These are phyloP conservation scores for Ondatra zibethicus DNA, from an alignment of 2,113 vertebrate species.

Conservation along the genomic window DNA sequence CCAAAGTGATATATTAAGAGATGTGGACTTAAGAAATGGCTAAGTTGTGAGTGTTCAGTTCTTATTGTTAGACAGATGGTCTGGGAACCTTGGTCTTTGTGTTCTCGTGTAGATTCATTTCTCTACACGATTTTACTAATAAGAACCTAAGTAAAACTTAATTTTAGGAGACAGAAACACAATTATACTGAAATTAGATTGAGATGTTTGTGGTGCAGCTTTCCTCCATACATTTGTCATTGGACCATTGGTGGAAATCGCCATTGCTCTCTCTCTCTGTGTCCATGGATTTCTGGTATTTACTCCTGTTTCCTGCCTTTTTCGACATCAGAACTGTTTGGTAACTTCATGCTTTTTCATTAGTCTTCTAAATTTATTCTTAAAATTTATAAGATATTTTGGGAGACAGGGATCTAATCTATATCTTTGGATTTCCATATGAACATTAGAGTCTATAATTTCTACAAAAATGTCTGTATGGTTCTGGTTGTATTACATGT, in stretches of 20 bases:
- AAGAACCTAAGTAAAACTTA: background rate
- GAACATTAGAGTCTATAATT: conserved; percentile 22
- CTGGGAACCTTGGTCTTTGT: background rate
- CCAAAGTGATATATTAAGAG: background rate
- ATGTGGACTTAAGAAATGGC: background rate
- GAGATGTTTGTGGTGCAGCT: background rate
- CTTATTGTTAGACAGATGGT: background rate
- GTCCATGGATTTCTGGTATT: background rate
- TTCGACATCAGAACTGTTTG: background rate
- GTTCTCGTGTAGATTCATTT: background rate
- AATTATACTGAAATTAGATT: background rate
- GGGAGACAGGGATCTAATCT: background rate
- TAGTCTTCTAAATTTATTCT: background rate
- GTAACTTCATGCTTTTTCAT: background rate
- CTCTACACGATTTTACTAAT: background rate
- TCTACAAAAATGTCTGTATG: background rate
- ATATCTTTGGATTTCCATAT: background rate
- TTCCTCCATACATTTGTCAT: background rate
- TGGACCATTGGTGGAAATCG: background rate
- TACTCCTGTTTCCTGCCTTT: background rate
- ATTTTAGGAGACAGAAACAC: background rate
- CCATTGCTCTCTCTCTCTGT: background rate
- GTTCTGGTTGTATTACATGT: background rate
- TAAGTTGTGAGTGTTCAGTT: background rate
- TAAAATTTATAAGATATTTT: background rate